Evolutionary conservation across 1,140 invertebrate genomes (phyloP).

Genomic region (Hypothenemus hampei): DNA sequence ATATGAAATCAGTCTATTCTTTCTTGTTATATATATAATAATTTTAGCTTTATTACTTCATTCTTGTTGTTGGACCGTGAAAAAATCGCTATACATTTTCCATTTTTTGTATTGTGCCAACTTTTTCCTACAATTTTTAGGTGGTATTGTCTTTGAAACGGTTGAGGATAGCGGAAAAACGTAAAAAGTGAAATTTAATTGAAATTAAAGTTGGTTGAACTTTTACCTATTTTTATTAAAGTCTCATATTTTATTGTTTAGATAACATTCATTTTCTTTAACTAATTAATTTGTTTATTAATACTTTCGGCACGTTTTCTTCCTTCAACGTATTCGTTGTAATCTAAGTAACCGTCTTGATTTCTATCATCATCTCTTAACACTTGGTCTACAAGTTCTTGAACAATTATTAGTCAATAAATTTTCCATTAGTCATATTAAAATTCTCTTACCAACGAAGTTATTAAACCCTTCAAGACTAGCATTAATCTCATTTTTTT

Average conservation of each 20-base stretch:
- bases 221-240: too few relatives aligned
- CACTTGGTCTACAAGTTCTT: slow-evolving; percentile 76
- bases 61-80: slow-evolving; percentile 1
- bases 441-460: slow-evolving; percentile 47
- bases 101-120: slow-evolving; percentile 6
- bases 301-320: slow-evolving; percentile 42
- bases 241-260: too few relatives aligned
- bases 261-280: too few relatives aligned
- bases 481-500: slow-evolving; percentile 29
- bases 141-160: slow-evolving; percentile 9
- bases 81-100: background rate
- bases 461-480: slow-evolving; percentile 38
- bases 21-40: slow-evolving; percentile 1
- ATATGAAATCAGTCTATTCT: background rate
- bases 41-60: background rate
- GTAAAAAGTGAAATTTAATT: too few relatives aligned
- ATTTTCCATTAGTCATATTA: slow-evolving; percentile 9
- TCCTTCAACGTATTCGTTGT: slow-evolving; percentile 67
- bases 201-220: too few relatives aligned
- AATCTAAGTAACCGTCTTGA: slow-evolving; percentile 76
- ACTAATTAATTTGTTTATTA: too few relatives aligned
- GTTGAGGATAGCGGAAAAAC: slow-evolving; percentile 3
- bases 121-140: background rate
- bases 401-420: slow-evolving; percentile 23
- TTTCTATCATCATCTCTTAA: slow-evolving; percentile 72